Evolutionary conservation across 2,113 vertebrate species (phyloP).

Genomic region (Syngnathus typhle): DNA sequence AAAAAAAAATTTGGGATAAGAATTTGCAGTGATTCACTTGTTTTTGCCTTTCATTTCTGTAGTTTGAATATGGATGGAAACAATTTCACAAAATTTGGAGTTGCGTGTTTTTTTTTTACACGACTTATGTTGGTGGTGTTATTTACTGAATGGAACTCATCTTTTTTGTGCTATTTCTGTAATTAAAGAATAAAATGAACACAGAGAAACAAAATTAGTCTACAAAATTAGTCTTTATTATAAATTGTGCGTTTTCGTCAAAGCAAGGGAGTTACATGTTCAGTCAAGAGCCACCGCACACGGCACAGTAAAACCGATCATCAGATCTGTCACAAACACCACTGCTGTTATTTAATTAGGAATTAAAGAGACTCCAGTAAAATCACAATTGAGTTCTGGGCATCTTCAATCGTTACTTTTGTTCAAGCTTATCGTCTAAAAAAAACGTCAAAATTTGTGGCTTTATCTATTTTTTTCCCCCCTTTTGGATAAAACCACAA

Average conservation of each 20-base stretch:
- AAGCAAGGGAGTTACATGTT: constrained; percentile 30
- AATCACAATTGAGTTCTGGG: neutral
- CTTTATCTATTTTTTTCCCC: neutral
- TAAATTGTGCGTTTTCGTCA: constrained; percentile 56
- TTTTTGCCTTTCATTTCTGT: too few relatives aligned
- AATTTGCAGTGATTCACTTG: neutral
- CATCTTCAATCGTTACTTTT: neutral
- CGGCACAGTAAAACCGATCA: constrained; percentile 24
- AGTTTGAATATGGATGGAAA: neutral
- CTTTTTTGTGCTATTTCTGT: constrained; percentile 24
- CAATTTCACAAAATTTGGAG: neutral
- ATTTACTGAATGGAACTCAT: constrained; percentile 9
- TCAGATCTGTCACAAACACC: constrained; percentile 16
- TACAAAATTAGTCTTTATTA: constrained; percentile 58
- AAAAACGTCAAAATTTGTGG: neutral
- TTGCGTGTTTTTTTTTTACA: neutral
- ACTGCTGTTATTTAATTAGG: constrained; percentile 14
- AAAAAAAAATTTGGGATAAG: neutral
- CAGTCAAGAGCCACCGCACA: constrained; percentile 19
- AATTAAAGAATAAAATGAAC: constrained; percentile 40
- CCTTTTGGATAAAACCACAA: neutral
- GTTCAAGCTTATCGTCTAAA: neutral
- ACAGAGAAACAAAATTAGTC: constrained; percentile 15
- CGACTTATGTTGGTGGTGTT: neutral
- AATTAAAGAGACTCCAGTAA: neutral